Conservation (phyloP, 2,888 invertebrate genomes). For the Microctonus brassicae region DNA sequence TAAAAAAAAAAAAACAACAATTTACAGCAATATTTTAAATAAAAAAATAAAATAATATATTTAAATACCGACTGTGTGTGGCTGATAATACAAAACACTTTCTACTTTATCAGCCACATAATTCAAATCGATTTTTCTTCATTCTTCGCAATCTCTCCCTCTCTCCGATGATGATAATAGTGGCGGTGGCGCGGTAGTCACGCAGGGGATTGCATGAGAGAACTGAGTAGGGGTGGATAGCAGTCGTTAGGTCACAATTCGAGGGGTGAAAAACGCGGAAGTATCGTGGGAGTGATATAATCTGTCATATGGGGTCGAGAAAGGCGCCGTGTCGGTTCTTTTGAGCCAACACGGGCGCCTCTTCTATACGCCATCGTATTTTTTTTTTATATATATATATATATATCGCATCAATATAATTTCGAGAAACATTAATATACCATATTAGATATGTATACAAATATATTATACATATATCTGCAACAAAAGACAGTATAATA, state of each 20-base stretch:
- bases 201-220: background rate
- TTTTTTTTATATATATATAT: too few species aligned
- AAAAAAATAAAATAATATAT: too few species aligned
- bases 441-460: too few species aligned
- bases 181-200: background rate
- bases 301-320: conserved; percentile 57
- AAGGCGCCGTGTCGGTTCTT: conserved; percentile 58
- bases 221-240: conserved; percentile 7
- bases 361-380: conserved; percentile 7
- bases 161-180: background rate
- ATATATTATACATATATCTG: background rate
- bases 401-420: background rate
- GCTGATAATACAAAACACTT: background rate
- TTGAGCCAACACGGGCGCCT: conserved; percentile 59
- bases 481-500: background rate
- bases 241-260: conserved; percentile 12
- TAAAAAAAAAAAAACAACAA: background rate
- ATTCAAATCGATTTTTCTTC: background rate
- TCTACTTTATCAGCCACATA: background rate
- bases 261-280: conserved; percentile 13
- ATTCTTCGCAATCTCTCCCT: background rate
- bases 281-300: conserved; percentile 44
- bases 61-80: background rate
- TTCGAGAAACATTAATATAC: too few species aligned
- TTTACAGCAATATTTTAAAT: too few species aligned